Evolutionary conservation across 2,113 vertebrate species (phyloP), one percentile per base, ranked within the genome.

Genomic region (Aptenodytes patagonicus): DNA sequence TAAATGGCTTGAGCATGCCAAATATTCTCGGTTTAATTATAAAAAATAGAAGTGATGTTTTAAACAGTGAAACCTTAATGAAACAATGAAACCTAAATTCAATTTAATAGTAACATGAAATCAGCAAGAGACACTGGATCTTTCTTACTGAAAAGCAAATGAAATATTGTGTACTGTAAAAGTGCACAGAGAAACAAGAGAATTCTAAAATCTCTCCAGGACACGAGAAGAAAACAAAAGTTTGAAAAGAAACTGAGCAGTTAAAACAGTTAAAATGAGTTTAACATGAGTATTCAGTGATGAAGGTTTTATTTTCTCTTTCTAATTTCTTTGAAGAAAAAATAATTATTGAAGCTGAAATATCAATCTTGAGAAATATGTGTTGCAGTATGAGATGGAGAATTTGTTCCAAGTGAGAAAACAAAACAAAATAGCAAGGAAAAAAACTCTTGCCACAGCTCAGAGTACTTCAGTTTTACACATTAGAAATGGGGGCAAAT

Each of bases 11-110:
- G 61, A 90, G 58, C 58, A 72, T 95, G 90, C n/a, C 88, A 97
- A 71, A 91, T 96, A 95, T 83, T 97, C 78, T 96, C 94, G 55
- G 94, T 98, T 97, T 96, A 97, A 97, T 97, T 96, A 95, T 70
- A 96, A 58, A 34, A 91, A 95, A 93, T 79, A 96, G 97, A 70
- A 97, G 2, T 44, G 36, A 96, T 95, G 65, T 51, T 91, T 95
- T 36, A 69, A 75, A 87, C 76, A 92, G 24, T 89, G 81, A 93
- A 96, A 52, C 9, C 92, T 95, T 90, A 87, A 85, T 80, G 70
- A 42, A 42, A 42, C 42, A 42, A 42, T 16, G 15, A 42, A 42
- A 42, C 42, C 31, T 92, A 76, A 95, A 94, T 95, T 96, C 42
- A 77, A 89, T 95, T 95, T 89, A 97, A 95, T 9, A 13, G n/a